Evolutionary conservation across 2,888 invertebrate species (phyloP), one percentile per base, ranked within the genome.

Genomic region (Blera fallax): DNA sequence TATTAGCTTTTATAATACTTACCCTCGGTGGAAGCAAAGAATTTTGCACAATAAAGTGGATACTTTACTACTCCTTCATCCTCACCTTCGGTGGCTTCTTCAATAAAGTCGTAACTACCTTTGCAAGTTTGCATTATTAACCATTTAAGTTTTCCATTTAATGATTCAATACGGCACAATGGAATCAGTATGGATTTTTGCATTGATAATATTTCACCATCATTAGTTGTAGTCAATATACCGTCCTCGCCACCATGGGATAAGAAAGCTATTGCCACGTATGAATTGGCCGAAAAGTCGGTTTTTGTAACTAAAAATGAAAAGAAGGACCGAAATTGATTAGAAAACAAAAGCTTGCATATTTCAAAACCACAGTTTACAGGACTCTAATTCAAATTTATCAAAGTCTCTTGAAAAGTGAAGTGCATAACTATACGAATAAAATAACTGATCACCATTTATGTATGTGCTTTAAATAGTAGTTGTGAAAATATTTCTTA

Each of bases 81-180:
- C n/a, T n/a, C n/a, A 10, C 79, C 72, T 79, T 79, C 72, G 3
- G 45, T 8, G 14, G 8, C 5, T 37, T 21, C 16, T n/a, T 32
- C 8, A 10, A 52, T 10, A 16, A 67, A 77, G 14, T 77, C 77
- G 14, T 69, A 60, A 1, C n/a, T 14, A 8, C 77, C 77, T 16
- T 43, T 60, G 10, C 77, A 77, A 2, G 52, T 52, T 52, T 77
- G 69, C 50, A 69, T 11, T 43, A 69, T 77, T n/a, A 77, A 16
- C 60, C 52, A 69, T 60, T 77, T 77, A 0, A 77, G 69, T 60
- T 69, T 77, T 32, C 69, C 60, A 52, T 77, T 8, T 14, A 77
- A 32, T 8, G 67, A 37, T 16, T 11, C 1, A 21, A 14, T 50
- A n/a, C 21, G 43, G 27, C 78, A 18, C 6, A 78, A 10, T 24